A percentile compares a stretch with the other conserved stretches of the same genome.
Evolutionary conservation across 2,888 invertebrate genomes (phyloP).

Genomic region (Pedicia rivosa): DNA sequence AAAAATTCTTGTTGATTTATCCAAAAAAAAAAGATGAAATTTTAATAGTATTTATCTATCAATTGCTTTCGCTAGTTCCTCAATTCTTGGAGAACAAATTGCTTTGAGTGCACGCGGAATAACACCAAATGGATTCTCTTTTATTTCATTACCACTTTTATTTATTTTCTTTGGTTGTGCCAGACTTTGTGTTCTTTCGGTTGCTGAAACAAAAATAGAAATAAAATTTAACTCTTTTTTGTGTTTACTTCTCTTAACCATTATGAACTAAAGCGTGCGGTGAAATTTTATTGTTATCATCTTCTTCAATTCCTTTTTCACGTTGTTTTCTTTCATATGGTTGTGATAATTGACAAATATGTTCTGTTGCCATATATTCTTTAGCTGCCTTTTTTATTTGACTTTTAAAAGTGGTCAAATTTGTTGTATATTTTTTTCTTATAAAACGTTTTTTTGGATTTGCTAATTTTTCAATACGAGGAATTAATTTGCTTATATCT

Average conservation of each 20-base stretch:
- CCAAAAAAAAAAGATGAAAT: too few relatives aligned
- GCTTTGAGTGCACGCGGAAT: slow-evolving; percentile 34
- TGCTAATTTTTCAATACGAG: neutral
- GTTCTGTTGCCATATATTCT: slow-evolving; percentile 15
- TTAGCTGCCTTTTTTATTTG: neutral
- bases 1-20: too few relatives aligned
- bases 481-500: slow-evolving; percentile 2
- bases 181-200: slow-evolving; percentile 16
- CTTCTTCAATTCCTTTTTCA: neutral
- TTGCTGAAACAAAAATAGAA: slow-evolving; percentile 1
- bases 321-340: slow-evolving; percentile 14
- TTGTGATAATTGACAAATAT: slow-evolving; percentile 19
- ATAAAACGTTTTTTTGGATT: neutral
- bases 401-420: neutral
- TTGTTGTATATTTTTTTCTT: neutral
- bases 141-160: slow-evolving; percentile 26
- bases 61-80: slow-evolving; percentile 33
- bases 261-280: slow-evolving; percentile 2
- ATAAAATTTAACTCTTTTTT: neutral
- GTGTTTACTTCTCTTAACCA: slow-evolving; percentile 1
- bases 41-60: too few relatives aligned
- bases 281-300: neutral
- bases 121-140: slow-evolving; percentile 33
- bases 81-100: slow-evolving; percentile 29
- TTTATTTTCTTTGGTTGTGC: slow-evolving; percentile 19